These are phyloP conservation scores for Coendou prehensilis DNA, from an alignment of 2,797 vertebrate genomes.

Conservation along the genomic window DNA sequence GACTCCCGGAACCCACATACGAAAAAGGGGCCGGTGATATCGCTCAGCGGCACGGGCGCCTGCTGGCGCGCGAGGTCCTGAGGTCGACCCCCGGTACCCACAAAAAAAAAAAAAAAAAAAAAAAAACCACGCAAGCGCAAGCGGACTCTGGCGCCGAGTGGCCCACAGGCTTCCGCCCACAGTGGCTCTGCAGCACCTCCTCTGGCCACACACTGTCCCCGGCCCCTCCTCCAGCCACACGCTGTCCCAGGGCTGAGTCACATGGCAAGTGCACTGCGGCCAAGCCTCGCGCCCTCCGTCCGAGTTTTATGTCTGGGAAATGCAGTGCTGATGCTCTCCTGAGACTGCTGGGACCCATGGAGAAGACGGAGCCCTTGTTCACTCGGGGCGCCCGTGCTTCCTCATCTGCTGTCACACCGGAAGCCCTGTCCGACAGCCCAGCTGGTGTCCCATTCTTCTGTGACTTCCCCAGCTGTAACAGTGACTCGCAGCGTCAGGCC, in stretches of 20 bases:
- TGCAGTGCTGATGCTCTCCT: not conserved
- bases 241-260: not conserved
- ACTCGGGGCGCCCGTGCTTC: not conserved
- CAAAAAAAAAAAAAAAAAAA: too few relatives aligned
- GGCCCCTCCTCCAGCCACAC: not conserved
- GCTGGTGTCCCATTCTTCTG: not conserved
- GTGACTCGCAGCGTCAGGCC: too few relatives aligned
- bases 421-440: not conserved
- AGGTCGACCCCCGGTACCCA: too few relatives aligned
- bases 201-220: too few relatives aligned
- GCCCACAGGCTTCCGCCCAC: not conserved
- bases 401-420: not conserved
- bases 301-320: not conserved
- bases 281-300: too few relatives aligned
- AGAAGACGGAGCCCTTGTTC: too few relatives aligned
- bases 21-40: too few relatives aligned
- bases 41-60: too few relatives aligned
- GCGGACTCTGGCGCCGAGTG: not conserved
- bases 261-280: not conserved
- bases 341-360: not conserved
- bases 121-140: not conserved
- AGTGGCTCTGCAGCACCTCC: not conserved
- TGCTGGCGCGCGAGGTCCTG: too few relatives aligned
- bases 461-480: not conserved
- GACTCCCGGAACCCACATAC: too few relatives aligned